Conservation (phyloP, 2,797 vertebrate genomes). For the Rhinichthys osculus region DNA sequence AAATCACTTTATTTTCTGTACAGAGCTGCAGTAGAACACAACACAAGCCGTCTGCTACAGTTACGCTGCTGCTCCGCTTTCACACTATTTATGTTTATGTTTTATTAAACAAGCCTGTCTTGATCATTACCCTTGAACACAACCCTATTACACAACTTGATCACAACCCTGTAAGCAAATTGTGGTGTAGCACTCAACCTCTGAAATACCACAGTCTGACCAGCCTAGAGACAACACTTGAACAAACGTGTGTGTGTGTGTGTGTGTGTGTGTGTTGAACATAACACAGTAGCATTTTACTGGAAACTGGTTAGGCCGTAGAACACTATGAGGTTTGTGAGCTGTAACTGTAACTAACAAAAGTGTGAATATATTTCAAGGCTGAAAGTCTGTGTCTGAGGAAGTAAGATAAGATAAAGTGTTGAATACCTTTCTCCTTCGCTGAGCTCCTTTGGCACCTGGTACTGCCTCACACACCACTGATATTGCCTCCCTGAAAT, state of each 20-base stretch:
- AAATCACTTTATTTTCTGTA: not conserved
- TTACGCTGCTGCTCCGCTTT: not conserved
- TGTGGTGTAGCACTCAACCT: constrained; percentile 8
- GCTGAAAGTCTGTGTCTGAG: constrained; percentile 11
- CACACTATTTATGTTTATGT: not conserved
- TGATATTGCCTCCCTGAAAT: constrained; percentile 92
- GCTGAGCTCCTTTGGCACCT: constrained; percentile 91
- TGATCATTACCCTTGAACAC: constrained; percentile 51
- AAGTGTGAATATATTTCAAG: constrained; percentile 1
- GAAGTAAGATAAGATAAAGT: constrained; percentile 33
- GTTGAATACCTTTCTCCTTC: constrained; percentile 90
- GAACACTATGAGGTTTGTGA: not conserved
- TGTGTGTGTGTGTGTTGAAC: constrained; percentile 1
- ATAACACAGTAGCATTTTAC: not conserved
- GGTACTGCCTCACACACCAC: constrained; percentile 97
- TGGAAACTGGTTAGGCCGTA: not conserved
- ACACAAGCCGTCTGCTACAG: not conserved
- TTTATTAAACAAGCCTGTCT: constrained; percentile 51
- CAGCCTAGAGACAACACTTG: constrained; percentile 56
- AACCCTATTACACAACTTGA: not conserved
- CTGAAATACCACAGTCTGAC: constrained; percentile 67
- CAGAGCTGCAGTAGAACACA: not conserved
- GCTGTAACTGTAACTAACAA: not conserved
- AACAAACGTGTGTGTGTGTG: not conserved
- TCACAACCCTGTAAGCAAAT: not conserved